Evolutionary conservation across 2,113 vertebrate species (phyloP).

Genomic region (Axis porcinus): DNA sequence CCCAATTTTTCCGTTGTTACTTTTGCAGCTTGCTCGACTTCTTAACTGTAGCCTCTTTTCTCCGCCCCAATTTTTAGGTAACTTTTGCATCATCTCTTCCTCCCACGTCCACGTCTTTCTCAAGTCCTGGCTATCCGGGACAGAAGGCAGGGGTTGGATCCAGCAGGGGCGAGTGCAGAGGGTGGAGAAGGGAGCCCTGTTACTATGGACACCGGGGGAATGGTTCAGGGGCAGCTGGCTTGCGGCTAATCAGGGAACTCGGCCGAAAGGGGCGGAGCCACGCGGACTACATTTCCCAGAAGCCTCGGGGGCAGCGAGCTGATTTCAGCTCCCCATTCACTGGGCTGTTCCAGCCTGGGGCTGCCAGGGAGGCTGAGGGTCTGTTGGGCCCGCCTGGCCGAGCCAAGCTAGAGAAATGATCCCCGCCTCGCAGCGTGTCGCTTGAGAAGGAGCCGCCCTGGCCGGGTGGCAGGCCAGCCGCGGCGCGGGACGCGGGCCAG

Average conservation of each 20-base stretch:
- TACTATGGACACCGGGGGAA: background rate
- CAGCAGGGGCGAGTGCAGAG: fast-evolving
- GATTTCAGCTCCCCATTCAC: background rate
- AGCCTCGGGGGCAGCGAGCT: background rate
- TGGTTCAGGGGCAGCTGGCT: background rate
- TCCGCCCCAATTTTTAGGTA: background rate
- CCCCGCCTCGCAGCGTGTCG: background rate
- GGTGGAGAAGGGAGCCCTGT: background rate
- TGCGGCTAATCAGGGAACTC: constrained; percentile 1
- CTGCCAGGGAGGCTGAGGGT: constrained; percentile 8
- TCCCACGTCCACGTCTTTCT: background rate
- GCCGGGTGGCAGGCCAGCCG: background rate
- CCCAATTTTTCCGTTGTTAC: background rate
- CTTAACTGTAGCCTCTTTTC: background rate
- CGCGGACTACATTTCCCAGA: constrained; percentile 80
- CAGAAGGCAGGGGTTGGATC: fast-evolving
- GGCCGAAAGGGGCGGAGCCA: background rate
- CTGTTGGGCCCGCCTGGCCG: background rate
- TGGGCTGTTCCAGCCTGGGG: background rate
- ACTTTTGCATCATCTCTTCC: background rate
- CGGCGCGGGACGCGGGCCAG: background rate
- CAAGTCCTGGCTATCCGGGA: fast-evolving
- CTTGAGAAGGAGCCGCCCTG: background rate
- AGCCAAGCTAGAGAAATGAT: background rate
- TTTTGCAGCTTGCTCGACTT: background rate